Conservation (phyloP, 2,888 invertebrate species). For the Apotomis capreana region DNA sequence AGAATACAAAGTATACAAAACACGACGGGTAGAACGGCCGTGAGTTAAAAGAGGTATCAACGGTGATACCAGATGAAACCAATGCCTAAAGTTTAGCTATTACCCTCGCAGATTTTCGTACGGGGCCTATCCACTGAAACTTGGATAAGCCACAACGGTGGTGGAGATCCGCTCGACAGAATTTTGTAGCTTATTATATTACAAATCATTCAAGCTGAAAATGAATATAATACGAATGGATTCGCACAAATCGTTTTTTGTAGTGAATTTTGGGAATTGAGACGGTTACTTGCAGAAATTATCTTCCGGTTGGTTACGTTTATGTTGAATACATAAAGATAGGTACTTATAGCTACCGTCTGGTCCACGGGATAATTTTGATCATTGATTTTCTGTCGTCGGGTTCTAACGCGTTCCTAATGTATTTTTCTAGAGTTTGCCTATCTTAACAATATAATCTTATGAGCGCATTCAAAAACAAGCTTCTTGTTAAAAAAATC, state of each 20-base stretch:
- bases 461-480: no score
- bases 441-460: no score
- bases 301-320: no score
- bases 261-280: no score
- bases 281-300: no score
- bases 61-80: constrained; percentile 26
- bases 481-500: no score
- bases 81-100: constrained; percentile 26
- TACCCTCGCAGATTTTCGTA: constrained; percentile 18
- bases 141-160: constrained; percentile 7
- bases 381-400: no score
- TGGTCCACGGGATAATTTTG: no score
- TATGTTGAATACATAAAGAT: no score
- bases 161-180: background rate
- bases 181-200: constrained; percentile 10
- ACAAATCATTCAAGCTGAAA: background rate
- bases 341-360: no score
- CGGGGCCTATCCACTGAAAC: constrained; percentile 2
- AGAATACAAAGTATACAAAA: constrained; percentile 18
- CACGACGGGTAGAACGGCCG: constrained; percentile 4
- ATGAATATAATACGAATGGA: background rate
- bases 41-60: constrained; percentile 27
- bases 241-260: background rate
- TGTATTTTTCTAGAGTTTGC: no score
- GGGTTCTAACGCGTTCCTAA: no score